Evolutionary conservation across 2,113 vertebrate genomes (phyloP).

Genomic region (Strix aluco): DNA sequence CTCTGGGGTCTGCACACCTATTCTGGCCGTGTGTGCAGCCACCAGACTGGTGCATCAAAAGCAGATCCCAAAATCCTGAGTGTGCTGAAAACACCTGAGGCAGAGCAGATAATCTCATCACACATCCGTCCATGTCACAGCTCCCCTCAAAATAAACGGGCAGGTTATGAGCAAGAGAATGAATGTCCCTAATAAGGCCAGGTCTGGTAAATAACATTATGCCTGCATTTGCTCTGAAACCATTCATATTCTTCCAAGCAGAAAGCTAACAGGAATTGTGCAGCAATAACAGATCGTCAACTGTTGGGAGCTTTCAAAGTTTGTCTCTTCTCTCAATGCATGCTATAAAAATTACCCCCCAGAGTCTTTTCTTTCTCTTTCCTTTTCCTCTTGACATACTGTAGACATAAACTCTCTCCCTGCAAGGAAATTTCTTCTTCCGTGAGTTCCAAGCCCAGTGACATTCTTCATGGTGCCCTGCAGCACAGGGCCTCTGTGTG

Average conservation of each 20-base stretch:
- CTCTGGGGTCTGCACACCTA: background rate
- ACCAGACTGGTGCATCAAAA: background rate
- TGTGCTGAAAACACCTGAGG: background rate
- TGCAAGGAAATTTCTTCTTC: constrained; percentile 6
- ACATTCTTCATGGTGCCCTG: constrained; percentile 7
- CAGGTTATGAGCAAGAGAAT: background rate
- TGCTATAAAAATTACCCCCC: constrained; percentile 7
- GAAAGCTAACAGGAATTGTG: background rate
- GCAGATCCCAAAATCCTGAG: background rate
- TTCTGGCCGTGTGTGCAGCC: too few species aligned
- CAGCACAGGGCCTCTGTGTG: background rate
- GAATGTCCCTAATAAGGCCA: background rate
- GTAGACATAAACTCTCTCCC: constrained; percentile 24
- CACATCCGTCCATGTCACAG: background rate
- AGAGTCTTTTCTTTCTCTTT: constrained; percentile 9
- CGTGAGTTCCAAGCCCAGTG: constrained; percentile 41
- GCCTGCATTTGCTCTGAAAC: background rate
- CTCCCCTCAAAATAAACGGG: background rate
- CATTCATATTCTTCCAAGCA: background rate
- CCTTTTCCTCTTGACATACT: constrained; percentile 53
- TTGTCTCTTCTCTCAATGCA: background rate
- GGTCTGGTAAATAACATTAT: background rate
- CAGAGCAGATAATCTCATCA: background rate
- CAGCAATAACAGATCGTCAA: background rate
- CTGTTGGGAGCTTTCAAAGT: constrained; percentile 16